Evolutionary conservation across 1,140 invertebrate species (phyloP), one percentile per base, ranked within the genome.

Genomic region (Aricia agestis): DNA sequence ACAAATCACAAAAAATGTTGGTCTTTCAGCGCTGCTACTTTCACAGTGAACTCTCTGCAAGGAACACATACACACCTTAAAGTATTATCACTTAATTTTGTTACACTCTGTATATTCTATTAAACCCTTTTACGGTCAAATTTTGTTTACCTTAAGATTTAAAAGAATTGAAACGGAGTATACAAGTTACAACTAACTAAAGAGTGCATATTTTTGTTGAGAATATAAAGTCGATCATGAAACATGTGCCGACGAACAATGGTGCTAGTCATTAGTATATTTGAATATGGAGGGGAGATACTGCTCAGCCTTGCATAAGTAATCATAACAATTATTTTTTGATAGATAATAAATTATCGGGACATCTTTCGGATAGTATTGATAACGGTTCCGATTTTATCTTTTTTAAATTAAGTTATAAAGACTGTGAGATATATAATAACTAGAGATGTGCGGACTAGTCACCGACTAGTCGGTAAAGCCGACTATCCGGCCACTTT

Each of bases 281-380:
- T 87, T 86, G 85, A 88, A 88, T 90, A 86, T 74, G 80, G 71
- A 82, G 84, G 85, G 87, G 84, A 81, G 78, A 80, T 71, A 77
- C 61, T 58, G 78, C 67, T 73, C 80, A 74, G 67, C 76, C 72
- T 85, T 81, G 86, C 86, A 88, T 88, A 86, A 86, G 84, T 88
- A 87, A 89, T 89, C 86, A 86, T 84, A 82, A 90, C 84, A 87
- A 90, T 90, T 88, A 88, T 90, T 89, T 80, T 87, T 83, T 84
- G 82, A 88, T 88, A 90, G 81, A 84, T 87, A 86, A 90, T 90
- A 88, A 83, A 90, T 90, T 88, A 88, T 85, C 78, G 76, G 76
- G 72, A 69, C 77, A 68, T 76, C 73, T 5, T 18, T 19, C 59
- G 59, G 13, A 52, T 61, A 68, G 31, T 31, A 63, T 19, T 25